Evolutionary conservation across 2,113 vertebrate genomes (phyloP), one percentile per base, ranked within the genome.

Genomic region (Xyrauchen texanus): DNA sequence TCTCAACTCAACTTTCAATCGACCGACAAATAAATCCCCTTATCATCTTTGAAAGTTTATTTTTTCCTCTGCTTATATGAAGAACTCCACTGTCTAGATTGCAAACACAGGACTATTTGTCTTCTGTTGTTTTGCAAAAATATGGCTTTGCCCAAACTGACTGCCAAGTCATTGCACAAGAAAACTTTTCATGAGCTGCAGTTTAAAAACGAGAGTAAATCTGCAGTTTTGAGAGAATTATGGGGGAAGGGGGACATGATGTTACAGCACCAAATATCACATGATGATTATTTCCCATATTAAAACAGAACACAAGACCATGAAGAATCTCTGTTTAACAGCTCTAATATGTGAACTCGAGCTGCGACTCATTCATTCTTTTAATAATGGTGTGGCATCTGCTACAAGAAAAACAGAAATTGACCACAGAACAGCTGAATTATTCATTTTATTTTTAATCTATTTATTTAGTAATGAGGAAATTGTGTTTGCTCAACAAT

Each of bases 401-500:
- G 34, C 61, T 7, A 6, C 44, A 47, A 71, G 45, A 10, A 47
- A 69, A 12, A 7, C 44, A 15, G 57, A n/a, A 76, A 58, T 71
- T 71, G 68, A 58, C 68, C 42, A 58, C 9, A 8, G 42, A 66
- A 76, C 67, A 61, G 69, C 77, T 68, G 72, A 66, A 84, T 81
- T 86, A 88, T 79, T 85, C 82, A 86, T 90, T 83, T 88, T 85
- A 83, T 87, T 71, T 71, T 58, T 71, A 58, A 71, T 71, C 53
- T 68, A 58, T 87, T 90, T 86, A 66, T 78, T 79, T 76, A 69
- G 58, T 16, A 76, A 67, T 65, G 44, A 6, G 58, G 58, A 78
- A 87, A 89, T 90, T 77, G 21, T 90, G 88, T 91, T 89, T 90
- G 86, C 85, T 83, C 86, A 90, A 90, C 84, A 92, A 91, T 89